Conservation (phyloP, 2,113 vertebrate species). For the Apeltes quadracus region DNA sequence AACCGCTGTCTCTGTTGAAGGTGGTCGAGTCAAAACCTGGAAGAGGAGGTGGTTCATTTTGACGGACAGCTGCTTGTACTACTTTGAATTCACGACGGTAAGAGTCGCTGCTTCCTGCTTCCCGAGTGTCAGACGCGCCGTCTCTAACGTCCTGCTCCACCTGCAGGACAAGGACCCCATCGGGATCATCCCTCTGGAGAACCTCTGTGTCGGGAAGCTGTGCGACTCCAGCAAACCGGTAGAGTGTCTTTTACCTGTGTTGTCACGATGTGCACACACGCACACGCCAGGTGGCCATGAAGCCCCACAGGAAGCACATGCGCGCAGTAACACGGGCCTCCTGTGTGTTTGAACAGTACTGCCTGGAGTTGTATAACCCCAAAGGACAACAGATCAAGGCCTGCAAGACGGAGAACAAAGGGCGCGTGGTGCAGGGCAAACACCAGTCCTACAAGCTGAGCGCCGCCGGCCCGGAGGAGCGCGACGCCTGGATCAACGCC, state of each 20-base stretch:
- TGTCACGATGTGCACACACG: background rate
- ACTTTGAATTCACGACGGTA: slow-evolving; percentile 81
- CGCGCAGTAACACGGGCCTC: background rate
- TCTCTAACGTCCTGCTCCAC: slow-evolving; percentile 7
- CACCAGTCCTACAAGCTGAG: slow-evolving; percentile 93
- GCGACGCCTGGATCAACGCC: slow-evolving; percentile 89
- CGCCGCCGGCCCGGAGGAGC: slow-evolving; percentile 84
- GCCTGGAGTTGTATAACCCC: slow-evolving; percentile 89
- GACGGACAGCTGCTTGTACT: slow-evolving; percentile 83
- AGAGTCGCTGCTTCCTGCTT: background rate
- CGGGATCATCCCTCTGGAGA: slow-evolving; percentile 95
- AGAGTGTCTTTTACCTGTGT: slow-evolving; percentile 9
- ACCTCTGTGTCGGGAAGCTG: slow-evolving; percentile 82
- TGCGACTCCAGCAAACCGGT: slow-evolving; percentile 89
- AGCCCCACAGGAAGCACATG: too few species aligned
- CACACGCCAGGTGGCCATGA: too few species aligned
- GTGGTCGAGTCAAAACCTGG: slow-evolving; percentile 82
- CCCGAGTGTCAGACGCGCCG: too few species aligned
- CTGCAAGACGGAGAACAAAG: slow-evolving; percentile 91
- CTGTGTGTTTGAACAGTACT: slow-evolving; percentile 80
- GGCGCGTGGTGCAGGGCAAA: slow-evolving; percentile 92
- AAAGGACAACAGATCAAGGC: slow-evolving; percentile 93
- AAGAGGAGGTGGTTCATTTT: slow-evolving; percentile 85
- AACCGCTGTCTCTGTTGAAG: slow-evolving; percentile 43
- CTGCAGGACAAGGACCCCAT: slow-evolving; percentile 92